Evolutionary conservation across 2,797 vertebrate species (phyloP), one percentile per base, ranked within the genome.

Genomic region (Hydrophis major): DNA sequence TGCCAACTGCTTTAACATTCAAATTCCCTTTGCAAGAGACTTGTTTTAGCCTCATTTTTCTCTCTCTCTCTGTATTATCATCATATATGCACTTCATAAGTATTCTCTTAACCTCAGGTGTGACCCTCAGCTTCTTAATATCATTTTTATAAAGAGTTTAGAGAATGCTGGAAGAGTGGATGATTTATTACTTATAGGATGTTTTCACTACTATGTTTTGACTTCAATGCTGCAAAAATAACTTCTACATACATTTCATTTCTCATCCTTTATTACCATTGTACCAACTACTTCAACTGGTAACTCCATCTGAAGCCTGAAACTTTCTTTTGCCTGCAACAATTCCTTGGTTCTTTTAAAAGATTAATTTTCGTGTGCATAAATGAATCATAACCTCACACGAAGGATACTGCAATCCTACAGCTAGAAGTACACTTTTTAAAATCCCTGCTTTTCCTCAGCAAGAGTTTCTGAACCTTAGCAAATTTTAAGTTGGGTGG

Each of bases 91-190:
- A 94, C 92, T 0, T 0, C 10, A 88, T 93, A 95, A 96, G 95
- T 92, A 86, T 90, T 95, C 94, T 96, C 96, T 97, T 97, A 95
- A 97, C 96, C 95, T 94, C 63, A 83, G 2, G 1, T 74, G 66
- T 92, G 95, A 97, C 95, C 95, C 94, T 94, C 93, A 96, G 96
- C 97, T 97, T 97, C 97, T 94, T 97, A 96, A 97, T 97, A 96
- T 94, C 96, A 95, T 97, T 95, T 95, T 95, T 95, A 83, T 94
- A 96, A 96, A 95, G 95, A 93, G 93, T 97, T 97, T 93, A 93
- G 93, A 95, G 95, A 96, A 96, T 86, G 74, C 83, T 86, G 50
- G 96, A 95, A 96, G 96, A 96, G 92, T 93, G 86, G 92, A 90
- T 97, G 97, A 97, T 97, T 97, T 97, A 96, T 94, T 95, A 96